Conservation (phyloP, 1,140 invertebrate genomes). For the Cotesia vestalis region DNA sequence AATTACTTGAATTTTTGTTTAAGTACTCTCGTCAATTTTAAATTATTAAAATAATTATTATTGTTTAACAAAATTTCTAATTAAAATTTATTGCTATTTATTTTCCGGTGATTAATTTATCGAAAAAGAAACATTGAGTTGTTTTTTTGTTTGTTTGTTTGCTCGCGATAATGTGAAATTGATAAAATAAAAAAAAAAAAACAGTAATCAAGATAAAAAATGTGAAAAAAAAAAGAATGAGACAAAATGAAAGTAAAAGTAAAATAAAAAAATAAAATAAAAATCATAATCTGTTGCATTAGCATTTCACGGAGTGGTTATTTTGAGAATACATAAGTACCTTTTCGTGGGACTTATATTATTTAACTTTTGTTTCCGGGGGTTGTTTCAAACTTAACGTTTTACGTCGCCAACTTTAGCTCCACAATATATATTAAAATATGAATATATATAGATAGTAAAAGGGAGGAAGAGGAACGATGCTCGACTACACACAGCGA, state of each 20-base stretch:
- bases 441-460: neutral
- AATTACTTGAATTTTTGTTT: no score
- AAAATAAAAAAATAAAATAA: neutral
- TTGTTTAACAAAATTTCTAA: neutral
- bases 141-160: no score
- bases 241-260: no score
- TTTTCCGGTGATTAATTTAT: no score
- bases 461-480: constrained; percentile 37
- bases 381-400: constrained; percentile 8
- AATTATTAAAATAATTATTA: no score
- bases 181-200: constrained; percentile 3
- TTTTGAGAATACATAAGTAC: neutral
- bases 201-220: neutral
- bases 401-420: neutral
- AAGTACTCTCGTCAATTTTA: no score
- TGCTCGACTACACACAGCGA: constrained; percentile 34
- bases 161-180: neutral
- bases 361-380: constrained; percentile 14
- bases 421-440: neutral
- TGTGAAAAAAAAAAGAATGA: neutral
- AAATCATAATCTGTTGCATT: constrained; percentile 26
- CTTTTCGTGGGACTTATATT: neutral
- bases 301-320: constrained; percentile 23
- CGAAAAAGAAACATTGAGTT: no score
- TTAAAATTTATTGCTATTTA: no score